phyloP scores from a whole-genome alignment of 2,113 vertebrate genomes.

The Cervus canadensis region DNA sequence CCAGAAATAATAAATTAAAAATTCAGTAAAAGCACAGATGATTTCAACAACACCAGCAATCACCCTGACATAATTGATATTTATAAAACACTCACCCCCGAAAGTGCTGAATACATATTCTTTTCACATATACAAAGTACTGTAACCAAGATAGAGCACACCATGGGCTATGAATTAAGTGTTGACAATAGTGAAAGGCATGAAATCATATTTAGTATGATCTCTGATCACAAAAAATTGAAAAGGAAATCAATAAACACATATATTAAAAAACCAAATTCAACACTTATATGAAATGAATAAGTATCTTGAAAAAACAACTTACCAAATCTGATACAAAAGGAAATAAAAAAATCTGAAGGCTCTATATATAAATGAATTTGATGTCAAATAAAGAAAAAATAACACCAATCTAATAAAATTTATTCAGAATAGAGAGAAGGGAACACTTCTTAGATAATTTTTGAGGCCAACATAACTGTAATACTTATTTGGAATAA shows the following conservation, averaged over 20 bases:
- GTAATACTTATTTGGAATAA: background rate
- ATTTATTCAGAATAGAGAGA: background rate
- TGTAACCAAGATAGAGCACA: background rate
- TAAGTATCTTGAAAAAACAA: background rate
- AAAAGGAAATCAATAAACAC: background rate
- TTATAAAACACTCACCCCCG: background rate
- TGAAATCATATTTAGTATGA: background rate
- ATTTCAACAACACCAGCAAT: background rate
- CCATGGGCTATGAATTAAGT: background rate
- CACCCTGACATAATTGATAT: background rate
- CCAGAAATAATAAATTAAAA: background rate
- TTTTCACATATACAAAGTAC: background rate
- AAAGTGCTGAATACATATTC: background rate
- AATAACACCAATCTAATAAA: background rate
- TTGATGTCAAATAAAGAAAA: background rate
- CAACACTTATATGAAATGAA: background rate
- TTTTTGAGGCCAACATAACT: background rate
- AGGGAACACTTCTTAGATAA: background rate
- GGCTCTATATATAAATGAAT: background rate
- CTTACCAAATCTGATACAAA: background rate
- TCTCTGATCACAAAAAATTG: background rate
- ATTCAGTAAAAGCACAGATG: background rate
- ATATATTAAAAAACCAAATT: background rate
- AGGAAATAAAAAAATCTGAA: background rate
- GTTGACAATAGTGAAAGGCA: background rate